Conservation (phyloP, 2,888 invertebrate genomes). For the Drosophila histrio region DNA sequence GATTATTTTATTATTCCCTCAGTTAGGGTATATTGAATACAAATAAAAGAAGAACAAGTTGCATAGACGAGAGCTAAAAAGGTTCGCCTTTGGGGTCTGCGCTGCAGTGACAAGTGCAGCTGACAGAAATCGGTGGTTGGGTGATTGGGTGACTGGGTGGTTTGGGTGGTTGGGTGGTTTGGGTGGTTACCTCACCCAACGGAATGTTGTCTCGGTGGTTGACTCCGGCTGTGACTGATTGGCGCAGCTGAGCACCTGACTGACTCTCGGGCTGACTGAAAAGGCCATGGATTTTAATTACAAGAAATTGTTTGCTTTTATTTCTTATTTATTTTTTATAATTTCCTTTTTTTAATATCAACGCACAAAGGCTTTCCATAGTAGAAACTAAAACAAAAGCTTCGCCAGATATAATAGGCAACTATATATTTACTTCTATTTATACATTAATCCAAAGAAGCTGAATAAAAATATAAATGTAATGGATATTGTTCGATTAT, state of each 20-base stretch:
- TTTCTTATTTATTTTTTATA: conserved; percentile 21
- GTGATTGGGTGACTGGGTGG: conserved; percentile 7
- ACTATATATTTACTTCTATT: background rate
- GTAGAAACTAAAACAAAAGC: conserved; percentile 57
- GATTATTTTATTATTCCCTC: background rate
- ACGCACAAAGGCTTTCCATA: conserved; percentile 29
- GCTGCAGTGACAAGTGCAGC: conserved; percentile 72
- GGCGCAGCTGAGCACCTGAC: conserved; percentile 78
- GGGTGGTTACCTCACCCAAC: conserved; percentile 4
- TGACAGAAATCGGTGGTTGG: conserved; percentile 33
- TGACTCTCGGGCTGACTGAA: conserved; percentile 66
- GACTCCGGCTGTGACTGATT: conserved; percentile 77
- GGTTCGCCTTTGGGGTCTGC: conserved; percentile 47
- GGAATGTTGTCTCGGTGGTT: conserved; percentile 69
- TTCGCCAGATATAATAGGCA: conserved; percentile 27
- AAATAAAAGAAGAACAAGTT: conserved; percentile 6
- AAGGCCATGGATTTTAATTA: conserved; percentile 80
- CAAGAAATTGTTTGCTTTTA: conserved; percentile 79
- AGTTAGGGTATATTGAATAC: background rate
- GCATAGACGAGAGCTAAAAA: conserved; percentile 11
- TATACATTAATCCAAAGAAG: background rate
- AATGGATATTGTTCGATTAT: background rate
- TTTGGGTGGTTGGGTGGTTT: conserved; percentile 1
- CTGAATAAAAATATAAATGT: background rate
- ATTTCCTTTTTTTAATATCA: conserved; percentile 1